Conservation (phyloP, 2,113 vertebrate species). For the Acrocephalus kingi region DNA sequence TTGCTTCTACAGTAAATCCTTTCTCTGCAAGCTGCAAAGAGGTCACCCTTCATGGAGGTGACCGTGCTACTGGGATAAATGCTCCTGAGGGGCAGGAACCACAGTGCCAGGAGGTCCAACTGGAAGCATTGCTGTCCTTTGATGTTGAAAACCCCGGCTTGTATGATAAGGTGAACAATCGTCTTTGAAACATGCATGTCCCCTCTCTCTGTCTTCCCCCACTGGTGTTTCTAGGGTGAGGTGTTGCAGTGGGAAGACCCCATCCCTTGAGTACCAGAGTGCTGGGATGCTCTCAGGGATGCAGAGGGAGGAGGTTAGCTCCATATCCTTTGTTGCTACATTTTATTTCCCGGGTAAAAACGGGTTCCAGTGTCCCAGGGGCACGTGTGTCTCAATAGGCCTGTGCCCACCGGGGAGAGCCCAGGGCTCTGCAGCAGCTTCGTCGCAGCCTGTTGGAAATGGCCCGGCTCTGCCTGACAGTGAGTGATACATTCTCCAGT, state of each 20-base stretch:
- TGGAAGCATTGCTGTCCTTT: not conserved
- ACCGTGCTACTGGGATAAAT: rapidly evolving
- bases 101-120: not conserved
- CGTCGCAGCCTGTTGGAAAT: rapidly evolving
- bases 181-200: rapidly evolving
- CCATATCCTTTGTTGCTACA: not conserved
- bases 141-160: rapidly evolving
- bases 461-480: not conserved
- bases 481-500: not conserved
- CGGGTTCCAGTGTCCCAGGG: not conserved
- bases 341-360: rapidly evolving
- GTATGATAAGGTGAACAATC: not conserved
- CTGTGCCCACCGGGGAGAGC: not conserved
- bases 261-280: not conserved
- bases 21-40: not conserved
- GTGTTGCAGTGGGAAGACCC: not conserved
- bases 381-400: not conserved
- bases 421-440: not conserved
- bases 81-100: not conserved
- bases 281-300: not conserved
- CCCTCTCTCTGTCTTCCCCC: not conserved
- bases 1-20: not conserved
- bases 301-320: not conserved
- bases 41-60: not conserved
- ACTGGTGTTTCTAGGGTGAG: not conserved